These are phyloP conservation scores for Daubentonia madagascariensis DNA, from an alignment of 2,113 vertebrate species.

Conservation along the genomic window DNA sequence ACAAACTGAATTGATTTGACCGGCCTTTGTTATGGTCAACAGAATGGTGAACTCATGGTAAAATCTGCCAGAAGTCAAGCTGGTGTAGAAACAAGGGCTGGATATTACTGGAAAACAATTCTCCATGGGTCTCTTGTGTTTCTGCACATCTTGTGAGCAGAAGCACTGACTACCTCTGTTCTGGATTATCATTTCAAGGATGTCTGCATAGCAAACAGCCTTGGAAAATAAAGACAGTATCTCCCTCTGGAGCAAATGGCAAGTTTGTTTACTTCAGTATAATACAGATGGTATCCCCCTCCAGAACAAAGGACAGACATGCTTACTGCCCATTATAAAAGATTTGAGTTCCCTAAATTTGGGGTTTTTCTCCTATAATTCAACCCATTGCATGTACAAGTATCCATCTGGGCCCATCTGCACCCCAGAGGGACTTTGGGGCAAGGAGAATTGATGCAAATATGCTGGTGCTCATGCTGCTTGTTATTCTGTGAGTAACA, in stretches of 20 bases:
- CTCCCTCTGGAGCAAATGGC: not conserved
- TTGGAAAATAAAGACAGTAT: not conserved
- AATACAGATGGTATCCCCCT: not conserved
- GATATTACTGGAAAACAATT: not conserved
- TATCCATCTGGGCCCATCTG: not conserved
- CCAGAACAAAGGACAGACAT: not conserved
- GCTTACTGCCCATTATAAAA: not conserved
- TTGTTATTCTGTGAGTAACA: not conserved
- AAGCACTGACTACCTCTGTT: not conserved
- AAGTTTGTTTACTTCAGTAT: not conserved
- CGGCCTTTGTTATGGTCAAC: not conserved
- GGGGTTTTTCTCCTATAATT: not conserved
- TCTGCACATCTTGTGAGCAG: not conserved
- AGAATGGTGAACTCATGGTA: not conserved
- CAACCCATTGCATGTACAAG: not conserved
- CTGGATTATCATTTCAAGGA: not conserved
- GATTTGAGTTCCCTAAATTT: not conserved
- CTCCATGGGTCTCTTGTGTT: not conserved
- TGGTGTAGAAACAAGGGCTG: not conserved
- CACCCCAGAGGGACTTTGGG: not conserved
- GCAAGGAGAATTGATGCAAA: not conserved
- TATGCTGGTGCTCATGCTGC: not conserved
- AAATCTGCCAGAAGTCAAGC: not conserved
- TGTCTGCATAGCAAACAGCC: not conserved
- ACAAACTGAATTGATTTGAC: not conserved